These are phyloP conservation scores for Glaucopsyche alexis DNA, from an alignment of 2,888 invertebrate genomes.

Conservation along the genomic window DNA sequence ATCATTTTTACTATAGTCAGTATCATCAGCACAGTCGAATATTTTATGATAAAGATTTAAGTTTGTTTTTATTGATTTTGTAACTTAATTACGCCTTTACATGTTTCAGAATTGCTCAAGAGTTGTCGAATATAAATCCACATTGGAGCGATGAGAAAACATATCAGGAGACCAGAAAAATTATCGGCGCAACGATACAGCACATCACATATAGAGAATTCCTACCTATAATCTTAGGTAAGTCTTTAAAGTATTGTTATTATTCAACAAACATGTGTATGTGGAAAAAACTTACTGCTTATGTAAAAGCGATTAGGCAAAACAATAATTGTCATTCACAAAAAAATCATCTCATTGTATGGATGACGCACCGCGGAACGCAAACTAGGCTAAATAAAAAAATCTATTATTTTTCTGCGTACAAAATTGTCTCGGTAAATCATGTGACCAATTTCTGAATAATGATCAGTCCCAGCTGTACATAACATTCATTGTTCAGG, in stretches of 20 bases:
- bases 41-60: no score
- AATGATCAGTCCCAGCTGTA: background rate
- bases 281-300: background rate
- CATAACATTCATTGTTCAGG: constrained; percentile 62
- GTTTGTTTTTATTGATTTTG: no score
- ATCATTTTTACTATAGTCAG: background rate
- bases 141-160: constrained; percentile 94
- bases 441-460: no score
- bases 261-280: background rate
- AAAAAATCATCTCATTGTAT: no score
- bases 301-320: no score
- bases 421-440: no score
- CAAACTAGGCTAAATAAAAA: no score
- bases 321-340: no score
- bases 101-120: constrained; percentile 82
- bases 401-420: no score
- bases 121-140: constrained; percentile 85
- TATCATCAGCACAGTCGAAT: no score
- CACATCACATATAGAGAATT: constrained; percentile 92
- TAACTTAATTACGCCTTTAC: background rate
- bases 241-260: background rate
- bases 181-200: constrained; percentile 89
- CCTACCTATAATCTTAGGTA: constrained; percentile 88
- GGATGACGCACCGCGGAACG: no score
- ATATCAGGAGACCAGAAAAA: constrained; percentile 90